Evolutionary conservation across 2,888 invertebrate genomes (phyloP).

Genomic region (Harpalus rufipes): DNA sequence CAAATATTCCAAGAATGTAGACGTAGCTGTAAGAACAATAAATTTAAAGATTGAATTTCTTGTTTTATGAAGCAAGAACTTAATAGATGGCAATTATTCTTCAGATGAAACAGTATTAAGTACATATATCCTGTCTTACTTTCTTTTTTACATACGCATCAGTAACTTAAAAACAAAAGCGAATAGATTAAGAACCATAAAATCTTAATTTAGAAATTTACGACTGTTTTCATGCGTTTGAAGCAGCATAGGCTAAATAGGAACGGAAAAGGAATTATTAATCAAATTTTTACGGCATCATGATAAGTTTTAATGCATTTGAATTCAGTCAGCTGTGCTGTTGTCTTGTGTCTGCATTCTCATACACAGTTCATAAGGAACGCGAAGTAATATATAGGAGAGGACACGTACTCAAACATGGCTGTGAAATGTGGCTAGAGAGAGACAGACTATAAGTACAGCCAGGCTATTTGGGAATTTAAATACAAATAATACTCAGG

Average conservation of each 20-base stretch:
- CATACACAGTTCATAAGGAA: no score
- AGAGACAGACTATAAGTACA: no score
- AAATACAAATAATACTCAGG: no score
- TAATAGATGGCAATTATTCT: conserved; percentile 23
- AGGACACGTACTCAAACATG: no score
- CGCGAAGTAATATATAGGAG: no score
- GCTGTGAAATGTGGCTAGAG: no score
- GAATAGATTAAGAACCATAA: conserved; percentile 37
- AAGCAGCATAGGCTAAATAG: not conserved
- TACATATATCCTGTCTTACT: conserved; percentile 40
- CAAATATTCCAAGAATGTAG: not conserved
- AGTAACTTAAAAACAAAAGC: conserved; percentile 49
- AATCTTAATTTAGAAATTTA: conserved; percentile 43
- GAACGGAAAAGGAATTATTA: not conserved
- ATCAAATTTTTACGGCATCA: not conserved
- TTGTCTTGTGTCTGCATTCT: no score
- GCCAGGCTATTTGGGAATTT: no score
- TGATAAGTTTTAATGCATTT: not conserved
- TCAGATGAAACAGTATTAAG: conserved; percentile 18
- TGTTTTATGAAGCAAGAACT: conserved; percentile 27
- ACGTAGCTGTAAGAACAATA: not conserved
- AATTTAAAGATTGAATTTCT: conserved; percentile 1
- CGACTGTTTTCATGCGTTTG: not conserved
- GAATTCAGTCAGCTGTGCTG: not conserved
- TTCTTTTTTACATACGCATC: conserved; percentile 43